Percentiles rank a stretch among this genome's conserved stretches.
These are phyloP conservation scores for Rhodophaea formosa DNA, from an alignment of 2,888 invertebrate species.

Conservation along the genomic window DNA sequence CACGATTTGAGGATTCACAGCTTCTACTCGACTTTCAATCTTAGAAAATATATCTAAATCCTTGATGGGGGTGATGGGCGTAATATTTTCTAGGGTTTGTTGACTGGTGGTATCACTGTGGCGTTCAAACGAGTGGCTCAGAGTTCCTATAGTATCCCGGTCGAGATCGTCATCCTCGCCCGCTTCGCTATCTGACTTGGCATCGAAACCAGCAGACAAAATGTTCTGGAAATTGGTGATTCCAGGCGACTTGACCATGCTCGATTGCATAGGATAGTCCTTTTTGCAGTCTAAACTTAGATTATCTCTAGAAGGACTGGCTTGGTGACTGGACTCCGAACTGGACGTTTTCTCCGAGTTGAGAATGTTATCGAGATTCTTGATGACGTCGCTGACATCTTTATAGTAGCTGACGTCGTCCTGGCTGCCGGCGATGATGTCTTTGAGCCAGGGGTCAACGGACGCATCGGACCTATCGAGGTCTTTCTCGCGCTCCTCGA, in stretches of 20 bases:
- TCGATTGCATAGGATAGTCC: slow-evolving; percentile 65
- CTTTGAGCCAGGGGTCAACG: slow-evolving; percentile 83
- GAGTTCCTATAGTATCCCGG: slow-evolving; percentile 65
- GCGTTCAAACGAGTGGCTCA: slow-evolving; percentile 73
- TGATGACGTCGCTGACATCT: slow-evolving; percentile 83
- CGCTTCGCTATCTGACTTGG: slow-evolving; percentile 40
- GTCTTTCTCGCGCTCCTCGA: slow-evolving; percentile 59
- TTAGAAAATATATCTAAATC: slow-evolving; percentile 50
- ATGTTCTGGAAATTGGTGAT: slow-evolving; percentile 72
- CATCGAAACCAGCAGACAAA: slow-evolving; percentile 55
- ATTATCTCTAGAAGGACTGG: slow-evolving; percentile 76
- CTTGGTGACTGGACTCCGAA: slow-evolving; percentile 81
- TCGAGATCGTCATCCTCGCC: slow-evolving; percentile 63
- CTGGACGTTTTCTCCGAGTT: slow-evolving; percentile 83
- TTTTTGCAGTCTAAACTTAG: slow-evolving; percentile 72
- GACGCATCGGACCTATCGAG: slow-evolving; percentile 66
- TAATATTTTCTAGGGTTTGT: slow-evolving; percentile 68
- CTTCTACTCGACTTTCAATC: slow-evolving; percentile 38
- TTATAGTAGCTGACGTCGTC: slow-evolving; percentile 82
- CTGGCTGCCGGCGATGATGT: slow-evolving; percentile 80
- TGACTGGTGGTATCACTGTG: slow-evolving; percentile 69
- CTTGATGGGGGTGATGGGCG: slow-evolving; percentile 69
- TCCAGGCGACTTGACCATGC: slow-evolving; percentile 73
- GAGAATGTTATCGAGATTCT: slow-evolving; percentile 83
- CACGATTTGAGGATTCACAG: slow-evolving; percentile 33